Percentiles rank a stretch among this genome's conserved stretches.
Conservation (phyloP, 2,797 vertebrate genomes). For the Pelobates cultripes region DNA sequence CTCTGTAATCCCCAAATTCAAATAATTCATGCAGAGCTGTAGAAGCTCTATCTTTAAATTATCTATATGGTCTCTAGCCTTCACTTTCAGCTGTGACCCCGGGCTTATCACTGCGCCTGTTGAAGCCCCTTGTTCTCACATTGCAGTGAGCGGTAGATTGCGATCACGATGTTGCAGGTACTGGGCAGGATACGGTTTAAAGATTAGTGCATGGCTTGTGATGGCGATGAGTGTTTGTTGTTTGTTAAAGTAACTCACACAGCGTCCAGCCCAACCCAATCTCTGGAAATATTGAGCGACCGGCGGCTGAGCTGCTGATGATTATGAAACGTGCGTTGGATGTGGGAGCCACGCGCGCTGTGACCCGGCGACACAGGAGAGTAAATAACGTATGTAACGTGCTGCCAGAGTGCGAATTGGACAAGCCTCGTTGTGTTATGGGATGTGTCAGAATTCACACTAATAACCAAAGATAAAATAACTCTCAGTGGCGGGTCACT, state of each 20-base stretch:
- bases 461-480: slow-evolving; percentile 47
- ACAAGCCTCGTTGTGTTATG: slow-evolving; percentile 5
- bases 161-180: too few relatives aligned
- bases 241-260: not conserved
- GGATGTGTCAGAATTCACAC: slow-evolving; percentile 43
- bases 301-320: slow-evolving; percentile 24
- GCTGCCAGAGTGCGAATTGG: slow-evolving; percentile 42
- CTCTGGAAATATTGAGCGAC: slow-evolving; percentile 13
- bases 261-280: not conserved
- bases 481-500: slow-evolving; percentile 20
- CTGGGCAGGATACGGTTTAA: too few relatives aligned
- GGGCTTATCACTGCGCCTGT: too few relatives aligned
- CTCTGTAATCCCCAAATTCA: too few relatives aligned
- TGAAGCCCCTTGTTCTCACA: too few relatives aligned
- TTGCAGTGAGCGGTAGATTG: too few relatives aligned
- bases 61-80: too few relatives aligned
- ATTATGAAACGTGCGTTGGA: slow-evolving; percentile 17
- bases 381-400: slow-evolving; percentile 26
- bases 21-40: too few relatives aligned
- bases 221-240: too few relatives aligned
- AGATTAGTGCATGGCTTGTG: too few relatives aligned
- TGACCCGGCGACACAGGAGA: slow-evolving; percentile 5
- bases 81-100: too few relatives aligned
- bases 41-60: too few relatives aligned
- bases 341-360: not conserved